A percentile compares a stretch with the other conserved stretches of the same genome.
Conservation (phyloP, 2,888 invertebrate genomes). For the Elegia similella region DNA sequence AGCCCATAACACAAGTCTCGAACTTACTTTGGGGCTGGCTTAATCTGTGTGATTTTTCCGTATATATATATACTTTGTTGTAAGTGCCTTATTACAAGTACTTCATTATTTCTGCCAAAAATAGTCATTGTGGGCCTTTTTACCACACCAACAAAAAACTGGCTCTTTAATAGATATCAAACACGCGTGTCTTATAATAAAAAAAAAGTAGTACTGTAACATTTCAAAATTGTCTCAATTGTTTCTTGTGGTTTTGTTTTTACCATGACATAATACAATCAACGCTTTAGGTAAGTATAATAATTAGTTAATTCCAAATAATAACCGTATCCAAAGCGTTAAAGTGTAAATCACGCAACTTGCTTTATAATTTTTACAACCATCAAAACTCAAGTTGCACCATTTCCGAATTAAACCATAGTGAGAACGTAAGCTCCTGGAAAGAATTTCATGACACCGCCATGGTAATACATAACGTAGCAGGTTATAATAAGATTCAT, state of each 20-base stretch:
- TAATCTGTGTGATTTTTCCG: too few relatives aligned
- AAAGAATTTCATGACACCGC: constrained; percentile 21
- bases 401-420: constrained; percentile 37
- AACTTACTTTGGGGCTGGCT: too few relatives aligned
- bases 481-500: constrained; percentile 32
- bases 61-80: too few relatives aligned
- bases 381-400: constrained; percentile 33
- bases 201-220: too few relatives aligned
- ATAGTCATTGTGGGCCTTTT: too few relatives aligned
- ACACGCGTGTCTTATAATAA: too few relatives aligned
- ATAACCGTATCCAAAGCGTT: constrained; percentile 5
- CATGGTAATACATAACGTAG: constrained; percentile 41
- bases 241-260: neutral
- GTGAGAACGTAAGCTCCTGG: constrained; percentile 19
- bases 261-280: neutral
- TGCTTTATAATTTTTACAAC: constrained; percentile 32
- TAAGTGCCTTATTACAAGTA: neutral
- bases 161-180: too few relatives aligned
- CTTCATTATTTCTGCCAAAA: neutral
- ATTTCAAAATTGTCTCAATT: neutral
- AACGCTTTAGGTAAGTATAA: constrained; percentile 3
- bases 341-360: constrained; percentile 16
- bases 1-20: too few relatives aligned
- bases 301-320: constrained; percentile 3
- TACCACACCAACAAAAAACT: too few relatives aligned